phyloP scores from a whole-genome alignment of 2,797 vertebrate genomes.

The Anableps anableps region DNA sequence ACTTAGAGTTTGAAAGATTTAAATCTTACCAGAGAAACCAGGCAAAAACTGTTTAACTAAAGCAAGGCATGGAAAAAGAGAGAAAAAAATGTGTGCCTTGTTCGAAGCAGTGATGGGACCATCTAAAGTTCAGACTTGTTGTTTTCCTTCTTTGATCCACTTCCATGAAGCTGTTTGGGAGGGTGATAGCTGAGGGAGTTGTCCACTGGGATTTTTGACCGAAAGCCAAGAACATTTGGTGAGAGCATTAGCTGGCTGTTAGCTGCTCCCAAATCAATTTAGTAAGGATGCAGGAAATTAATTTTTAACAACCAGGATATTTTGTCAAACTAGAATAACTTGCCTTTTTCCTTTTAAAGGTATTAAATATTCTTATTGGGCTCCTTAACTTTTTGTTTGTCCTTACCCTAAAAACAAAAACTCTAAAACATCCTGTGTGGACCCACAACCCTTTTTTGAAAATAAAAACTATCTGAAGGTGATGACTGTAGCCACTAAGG shows the following conservation, averaged over 20 bases:
- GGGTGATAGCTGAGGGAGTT: constrained; percentile 19
- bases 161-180: constrained; percentile 45
- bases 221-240: constrained; percentile 44
- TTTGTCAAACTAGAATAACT: constrained; percentile 16
- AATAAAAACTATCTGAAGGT: not conserved
- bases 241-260: constrained; percentile 32
- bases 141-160: constrained; percentile 63
- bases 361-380: not conserved
- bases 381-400: not conserved
- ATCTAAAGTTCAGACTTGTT: constrained; percentile 58
- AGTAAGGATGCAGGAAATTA: constrained; percentile 18
- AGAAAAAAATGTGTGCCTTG: constrained; percentile 26
- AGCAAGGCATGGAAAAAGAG: constrained; percentile 14
- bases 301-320: constrained; percentile 5
- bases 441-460: not conserved
- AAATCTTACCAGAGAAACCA: constrained; percentile 16
- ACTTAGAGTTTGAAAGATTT: constrained; percentile 51
- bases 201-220: constrained; percentile 48
- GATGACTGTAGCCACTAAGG: not conserved
- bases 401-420: not conserved
- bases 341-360: constrained; percentile 22
- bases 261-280: constrained; percentile 41
- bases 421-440: not conserved
- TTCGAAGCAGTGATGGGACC: constrained; percentile 56
- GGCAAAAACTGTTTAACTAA: constrained; percentile 7